Evolutionary conservation across 1,140 invertebrate genomes (phyloP), one percentile per base, ranked within the genome.

Genomic region (Drosophila tani): DNA sequence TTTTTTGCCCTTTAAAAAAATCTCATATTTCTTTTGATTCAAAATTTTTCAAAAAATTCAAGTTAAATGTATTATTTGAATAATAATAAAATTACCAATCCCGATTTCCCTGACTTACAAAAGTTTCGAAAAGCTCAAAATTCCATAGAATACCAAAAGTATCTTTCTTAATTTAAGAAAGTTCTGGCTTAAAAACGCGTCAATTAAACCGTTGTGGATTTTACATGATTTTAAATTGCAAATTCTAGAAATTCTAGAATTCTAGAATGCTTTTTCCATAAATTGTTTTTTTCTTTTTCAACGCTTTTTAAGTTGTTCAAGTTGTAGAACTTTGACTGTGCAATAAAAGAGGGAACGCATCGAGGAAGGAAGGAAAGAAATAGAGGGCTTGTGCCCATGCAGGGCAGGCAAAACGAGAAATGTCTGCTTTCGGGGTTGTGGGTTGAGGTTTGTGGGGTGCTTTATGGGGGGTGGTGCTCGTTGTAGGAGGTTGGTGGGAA

Each of bases 321-420:
- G 2, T 21, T 43, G 24, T 15, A 73, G n/a, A 70, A 45, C 15
- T 38, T 3, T 17, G 3, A 71, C 50, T 69, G 68, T 40, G 21
- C 41, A 69, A 69, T 68, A 50, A 69, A 66, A 40, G 24, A 50
- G 29, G 17, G 27, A 71, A 21, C 53, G 24, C 73, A 27, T 47
- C 14, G 62, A 73, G 69, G 40, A 68, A 73, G 69, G 40, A 68
- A 45, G 29, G 29, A 77, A 63, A 70, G 29, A 79, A 82, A 87
- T 68, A 62, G 76, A 80, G 71, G 83, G 75, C 75, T 70, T 74
- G 62, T 24, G 32, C 56, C 56, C 67, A 73, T 87, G 75, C 69
- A 79, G 63, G 50, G 55, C 66, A 57, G 51, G 60, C 38, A 60
- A 27, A 66, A 29, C 62, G 65, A 73, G 73, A 59, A 75, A 59